phyloP scores from a whole-genome alignment of 1,140 invertebrate species.

The Palaemon carinicauda region DNA sequence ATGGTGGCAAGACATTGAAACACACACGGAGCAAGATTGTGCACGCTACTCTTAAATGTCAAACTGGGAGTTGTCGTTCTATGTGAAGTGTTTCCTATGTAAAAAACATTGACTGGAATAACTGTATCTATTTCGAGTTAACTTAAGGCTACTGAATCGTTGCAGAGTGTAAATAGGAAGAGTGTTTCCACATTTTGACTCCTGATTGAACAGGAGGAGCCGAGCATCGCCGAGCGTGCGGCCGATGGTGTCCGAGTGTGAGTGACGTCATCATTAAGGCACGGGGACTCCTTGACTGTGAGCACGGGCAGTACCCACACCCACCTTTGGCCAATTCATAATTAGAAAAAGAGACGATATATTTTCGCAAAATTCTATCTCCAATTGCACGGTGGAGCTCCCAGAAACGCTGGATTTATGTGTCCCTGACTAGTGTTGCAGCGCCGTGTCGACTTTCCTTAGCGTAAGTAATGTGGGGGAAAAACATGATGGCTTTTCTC shows the following conservation, averaged over 20 bases:
- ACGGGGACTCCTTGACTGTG: constrained; percentile 32
- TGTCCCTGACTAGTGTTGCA: constrained; percentile 44
- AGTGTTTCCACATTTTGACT: too few species aligned
- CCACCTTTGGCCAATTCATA: constrained; percentile 41
- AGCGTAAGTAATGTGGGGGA: constrained; percentile 40
- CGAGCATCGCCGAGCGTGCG: constrained; percentile 14
- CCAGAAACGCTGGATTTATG: constrained; percentile 34
- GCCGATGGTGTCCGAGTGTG: neutral
- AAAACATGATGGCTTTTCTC: neutral
- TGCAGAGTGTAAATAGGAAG: too few species aligned
- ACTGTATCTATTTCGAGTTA: too few species aligned
- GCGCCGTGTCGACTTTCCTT: constrained; percentile 38
- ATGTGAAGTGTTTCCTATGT: too few species aligned
- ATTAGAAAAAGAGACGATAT: constrained; percentile 24
- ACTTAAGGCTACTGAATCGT: too few species aligned
- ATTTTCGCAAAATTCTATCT: constrained; percentile 38
- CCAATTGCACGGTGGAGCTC: constrained; percentile 26
- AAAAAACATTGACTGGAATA: too few species aligned
- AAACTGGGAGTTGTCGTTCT: too few species aligned
- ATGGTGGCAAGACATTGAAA: neutral
- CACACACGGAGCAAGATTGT: too few species aligned
- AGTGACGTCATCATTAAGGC: constrained; percentile 21
- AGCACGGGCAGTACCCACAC: constrained; percentile 28
- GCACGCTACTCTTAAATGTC: too few species aligned
- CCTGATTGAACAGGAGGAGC: neutral